Base-by-base conservation (phyloP, 1,140 invertebrate genomes). In the Dolichoris vasculosae region DNA sequence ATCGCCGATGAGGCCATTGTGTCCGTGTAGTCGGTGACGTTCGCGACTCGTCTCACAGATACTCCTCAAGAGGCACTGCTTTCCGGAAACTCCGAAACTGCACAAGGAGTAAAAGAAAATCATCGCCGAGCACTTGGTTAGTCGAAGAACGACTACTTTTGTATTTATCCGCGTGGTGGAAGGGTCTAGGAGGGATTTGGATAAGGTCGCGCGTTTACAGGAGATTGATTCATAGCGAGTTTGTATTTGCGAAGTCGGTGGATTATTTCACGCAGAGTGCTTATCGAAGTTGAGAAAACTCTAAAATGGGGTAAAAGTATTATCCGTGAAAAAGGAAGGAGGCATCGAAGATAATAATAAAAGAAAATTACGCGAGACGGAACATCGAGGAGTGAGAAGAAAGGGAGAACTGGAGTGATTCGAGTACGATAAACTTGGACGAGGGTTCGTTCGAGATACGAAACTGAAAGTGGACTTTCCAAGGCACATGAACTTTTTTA, bases 1-100 rank as follows among this genome's bases (percentile, higher is more conserved):
- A 88, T 91, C 90, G 64, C 90, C 91, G 43, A 91, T 69, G 7
- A 92, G 88, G 64, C 92, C 92, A 87, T 91, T 91, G 86, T 89
- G 88, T 51, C 83, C 69, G 88, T 85, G 69, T 82, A 67, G 20
- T 6, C 30, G 32, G 13, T 78, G 30, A 0, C 67, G 78, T 85
- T 83, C 83, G 30, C 81, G 87, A 11, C 88, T 69, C 13, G 90
- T 91, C 81, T 91, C 91, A 75, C 91, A 93, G 87, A 91, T 92
- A 46, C 89, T 88, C 87, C 90, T 88, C 32, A 93, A 87, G 30
- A 92, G 86, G 85, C 92, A 91, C 71, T 89, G 85, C 84, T 83
- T 88, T 43, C 90, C 90, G 35, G 89, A 89, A 81, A 89, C 89
- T 59, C 91, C 90, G 55, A 91, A 67, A 38, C 91, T 91, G 86